Evolutionary conservation across 2,113 vertebrate genomes (phyloP), one percentile per base, ranked within the genome.

Genomic region (Heterochromis multidens): DNA sequence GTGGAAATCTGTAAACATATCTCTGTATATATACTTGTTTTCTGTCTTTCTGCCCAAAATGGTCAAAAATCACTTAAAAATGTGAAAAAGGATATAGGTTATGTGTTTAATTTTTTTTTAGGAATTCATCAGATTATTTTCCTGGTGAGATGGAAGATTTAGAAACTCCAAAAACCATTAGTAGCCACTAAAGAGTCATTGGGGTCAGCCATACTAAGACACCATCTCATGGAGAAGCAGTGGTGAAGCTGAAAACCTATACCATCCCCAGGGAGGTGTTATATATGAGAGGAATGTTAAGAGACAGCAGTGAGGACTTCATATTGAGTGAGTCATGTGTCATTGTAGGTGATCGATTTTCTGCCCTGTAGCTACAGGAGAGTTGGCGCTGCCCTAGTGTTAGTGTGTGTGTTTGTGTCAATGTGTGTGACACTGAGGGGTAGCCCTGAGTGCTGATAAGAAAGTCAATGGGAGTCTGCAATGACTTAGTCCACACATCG

Each of bases 401-500:
- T 11, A 13, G 52, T 52, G 67, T 62, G 54, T 19, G 16, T 17
- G 0, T 78, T 56, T 57, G 46, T 46, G 9, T 31, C 21, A 63
- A 52, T 43, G 13, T 54, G 78, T 65, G 49, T 63, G 60, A n/a
- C 25, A 52, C 17, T 27, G 29, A 80, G 35, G 23, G 7, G 33
- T 46, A 58, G 83, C 9, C 72, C 31, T 58, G 81, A 83, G 79
- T 80, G 81, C 91, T 83, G 88, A 88, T 83, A 85, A 89, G 63
- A 87, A 33, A 21, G 14, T 92, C 83, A 3, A 88, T 88, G 25
- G 3, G 21, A 74, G 81, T 78, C 82, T 83, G 54, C 35, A 77
- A 83, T 57, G 80, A 70, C 85, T 82, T 5, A 59, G 74, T 82
- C 79, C 59, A 79, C 62, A 27, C 40, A 0, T 2, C 8, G 2